Evolutionary conservation across 2,797 vertebrate genomes (phyloP).

Genomic region (Megalops cyprinoides): DNA sequence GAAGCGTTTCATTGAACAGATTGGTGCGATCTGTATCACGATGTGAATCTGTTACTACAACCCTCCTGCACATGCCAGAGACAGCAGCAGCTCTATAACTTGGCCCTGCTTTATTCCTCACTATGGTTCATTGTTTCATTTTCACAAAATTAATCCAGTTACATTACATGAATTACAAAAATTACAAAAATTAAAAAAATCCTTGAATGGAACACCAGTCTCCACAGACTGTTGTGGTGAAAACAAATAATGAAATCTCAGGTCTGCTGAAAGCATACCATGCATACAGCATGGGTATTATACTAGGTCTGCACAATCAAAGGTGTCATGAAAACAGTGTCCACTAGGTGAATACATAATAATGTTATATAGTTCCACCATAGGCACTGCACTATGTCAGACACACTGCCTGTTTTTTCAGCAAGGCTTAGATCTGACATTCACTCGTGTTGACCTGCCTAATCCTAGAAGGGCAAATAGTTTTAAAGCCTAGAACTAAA

Average conservation of each 20-base stretch:
- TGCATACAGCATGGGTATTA: too few species aligned
- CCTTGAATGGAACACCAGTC: not conserved
- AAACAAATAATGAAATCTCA: too few species aligned
- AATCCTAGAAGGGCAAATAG: not conserved
- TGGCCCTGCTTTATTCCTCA: too few species aligned
- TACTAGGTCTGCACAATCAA: too few species aligned
- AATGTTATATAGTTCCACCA: not conserved
- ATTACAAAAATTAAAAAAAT: too few species aligned
- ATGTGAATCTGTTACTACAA: not conserved
- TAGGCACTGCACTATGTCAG: not conserved
- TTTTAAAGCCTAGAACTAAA: not conserved
- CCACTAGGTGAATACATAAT: too few species aligned
- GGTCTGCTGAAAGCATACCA: too few species aligned
- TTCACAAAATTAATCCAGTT: not conserved
- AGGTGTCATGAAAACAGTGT: not conserved
- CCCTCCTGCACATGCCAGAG: not conserved
- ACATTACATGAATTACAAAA: too few species aligned
- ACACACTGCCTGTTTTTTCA: not conserved
- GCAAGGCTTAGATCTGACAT: not conserved
- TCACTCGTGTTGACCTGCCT: not conserved
- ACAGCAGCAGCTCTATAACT: too few species aligned
- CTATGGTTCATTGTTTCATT: too few species aligned
- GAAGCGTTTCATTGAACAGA: not conserved
- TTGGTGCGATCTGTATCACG: not conserved
- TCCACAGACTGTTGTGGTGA: not conserved